These are phyloP conservation scores for Eulemur rufifrons DNA, from an alignment of 2,113 vertebrate species.

Conservation along the genomic window DNA sequence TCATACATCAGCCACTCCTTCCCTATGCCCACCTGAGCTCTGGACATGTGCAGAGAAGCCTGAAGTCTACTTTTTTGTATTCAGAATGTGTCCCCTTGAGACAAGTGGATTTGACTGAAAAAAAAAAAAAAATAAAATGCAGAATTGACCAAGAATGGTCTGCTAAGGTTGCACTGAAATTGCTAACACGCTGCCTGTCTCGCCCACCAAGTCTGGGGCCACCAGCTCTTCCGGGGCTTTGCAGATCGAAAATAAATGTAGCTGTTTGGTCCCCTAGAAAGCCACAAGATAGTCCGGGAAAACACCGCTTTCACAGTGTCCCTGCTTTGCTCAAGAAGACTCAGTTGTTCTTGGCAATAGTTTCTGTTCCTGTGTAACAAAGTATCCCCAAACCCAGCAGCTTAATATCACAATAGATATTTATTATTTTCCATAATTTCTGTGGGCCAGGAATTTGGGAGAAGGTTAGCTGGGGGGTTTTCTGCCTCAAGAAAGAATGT, in stretches of 20 bases:
- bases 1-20: neutral
- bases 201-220: neutral
- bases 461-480: neutral
- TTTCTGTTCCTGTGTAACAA: neutral
- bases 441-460: neutral
- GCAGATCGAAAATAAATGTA: neutral
- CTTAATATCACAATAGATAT: neutral
- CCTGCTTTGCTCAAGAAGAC: neutral
- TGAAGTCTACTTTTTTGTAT: neutral
- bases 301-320: neutral
- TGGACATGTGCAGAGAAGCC: conserved; percentile 15
- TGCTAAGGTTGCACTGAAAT: neutral
- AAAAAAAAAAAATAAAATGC: neutral
- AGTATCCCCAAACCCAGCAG: neutral
- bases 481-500: neutral
- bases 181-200: neutral
- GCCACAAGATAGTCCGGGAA: neutral
- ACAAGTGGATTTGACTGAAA: neutral
- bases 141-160: neutral
- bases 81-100: neutral
- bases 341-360: neutral
- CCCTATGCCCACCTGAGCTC: neutral
- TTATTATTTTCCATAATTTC: neutral
- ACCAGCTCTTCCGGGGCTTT: neutral
- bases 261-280: neutral